Evolutionary conservation across 23 tunicate species (phyloP), one percentile per base, ranked within the genome.

Genomic region (Corella eumyota): DNA sequence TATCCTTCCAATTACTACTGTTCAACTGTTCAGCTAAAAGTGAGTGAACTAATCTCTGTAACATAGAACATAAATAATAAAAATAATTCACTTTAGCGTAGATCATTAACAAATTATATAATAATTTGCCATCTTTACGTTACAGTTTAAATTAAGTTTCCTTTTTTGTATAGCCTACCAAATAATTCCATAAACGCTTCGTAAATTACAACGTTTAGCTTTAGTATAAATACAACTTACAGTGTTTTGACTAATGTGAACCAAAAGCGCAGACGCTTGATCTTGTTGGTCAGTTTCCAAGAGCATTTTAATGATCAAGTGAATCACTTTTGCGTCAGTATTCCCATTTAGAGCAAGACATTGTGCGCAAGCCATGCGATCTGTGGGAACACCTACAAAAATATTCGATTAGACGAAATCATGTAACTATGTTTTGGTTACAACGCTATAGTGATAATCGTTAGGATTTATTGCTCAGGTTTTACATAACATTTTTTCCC

Each of bases 361-460:
- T 57, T 88, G 96, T 3, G 87, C 96, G 62, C 92, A 90, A 22
- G 87, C 96, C 56, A 88, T 70, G 20, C 74, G 68, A 44, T 88
- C 96, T 25, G 69, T 51, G 3, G 77, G 77, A 20, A 70, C 50
- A 24, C 77, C 88, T 79, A 33, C 33, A 60, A 30, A n/a, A n/a
- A n/a, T n/a, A n/a, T n/a, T 40, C 13, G 48, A 40, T 9, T 40
- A 53, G 13, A n/a, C 7, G 21, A 13, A n/a, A 11, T 53, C 9
- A 11, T 7, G n/a, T 53, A n/a, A n/a, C 15, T n/a, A 23, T 53
- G 9, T 53, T 23, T 20, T 9, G 48, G 15, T 40, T 40, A 9
- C 15, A 40, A 11, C 13, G 48, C 15, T 40, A 9, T 40, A 40
- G 15, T 9, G 15, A 40, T 9, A 9, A 15, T 40, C 15, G 13